These are phyloP conservation scores for Pasiphila rectangulata DNA, from an alignment of 2,888 invertebrate species.

Conservation along the genomic window DNA sequence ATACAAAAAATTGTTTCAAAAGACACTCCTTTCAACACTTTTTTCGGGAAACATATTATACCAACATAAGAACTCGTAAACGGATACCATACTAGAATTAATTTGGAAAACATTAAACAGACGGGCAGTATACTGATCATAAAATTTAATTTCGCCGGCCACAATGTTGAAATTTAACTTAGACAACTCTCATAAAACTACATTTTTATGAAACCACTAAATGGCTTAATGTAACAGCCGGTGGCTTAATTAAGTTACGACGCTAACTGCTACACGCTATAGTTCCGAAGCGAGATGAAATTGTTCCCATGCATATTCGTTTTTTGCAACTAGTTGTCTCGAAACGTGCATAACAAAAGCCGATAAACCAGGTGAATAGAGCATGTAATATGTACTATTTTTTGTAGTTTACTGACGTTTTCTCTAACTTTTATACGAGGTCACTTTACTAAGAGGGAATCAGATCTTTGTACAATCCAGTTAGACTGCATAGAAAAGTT, in stretches of 20 bases:
- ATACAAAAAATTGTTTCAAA: too few relatives aligned
- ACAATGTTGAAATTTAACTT: constrained; percentile 38
- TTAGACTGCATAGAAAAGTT: too few relatives aligned
- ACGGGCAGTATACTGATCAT: constrained; percentile 35
- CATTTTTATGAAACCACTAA: constrained; percentile 29
- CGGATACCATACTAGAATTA: constrained; percentile 22
- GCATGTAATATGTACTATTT: too few relatives aligned
- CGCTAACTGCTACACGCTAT: neutral
- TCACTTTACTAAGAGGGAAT: too few relatives aligned
- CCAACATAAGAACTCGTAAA: too few relatives aligned
- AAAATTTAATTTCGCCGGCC: constrained; percentile 37
- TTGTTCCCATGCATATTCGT: neutral
- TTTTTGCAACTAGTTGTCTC: neutral
- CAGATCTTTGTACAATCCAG: too few relatives aligned
- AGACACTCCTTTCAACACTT: too few relatives aligned
- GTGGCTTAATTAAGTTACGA: constrained; percentile 9
- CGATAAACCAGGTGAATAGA: too few relatives aligned
- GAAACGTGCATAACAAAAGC: too few relatives aligned
- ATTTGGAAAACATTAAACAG: constrained; percentile 34
- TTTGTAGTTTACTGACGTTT: too few relatives aligned
- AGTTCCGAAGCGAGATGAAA: neutral
- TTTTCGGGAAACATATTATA: too few relatives aligned
- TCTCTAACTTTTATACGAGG: too few relatives aligned
- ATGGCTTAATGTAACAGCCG: constrained; percentile 14
- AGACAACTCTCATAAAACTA: constrained; percentile 25